These are phyloP conservation scores for Argynnis bischoffii DNA, from an alignment of 2,888 invertebrate species.

Conservation along the genomic window DNA sequence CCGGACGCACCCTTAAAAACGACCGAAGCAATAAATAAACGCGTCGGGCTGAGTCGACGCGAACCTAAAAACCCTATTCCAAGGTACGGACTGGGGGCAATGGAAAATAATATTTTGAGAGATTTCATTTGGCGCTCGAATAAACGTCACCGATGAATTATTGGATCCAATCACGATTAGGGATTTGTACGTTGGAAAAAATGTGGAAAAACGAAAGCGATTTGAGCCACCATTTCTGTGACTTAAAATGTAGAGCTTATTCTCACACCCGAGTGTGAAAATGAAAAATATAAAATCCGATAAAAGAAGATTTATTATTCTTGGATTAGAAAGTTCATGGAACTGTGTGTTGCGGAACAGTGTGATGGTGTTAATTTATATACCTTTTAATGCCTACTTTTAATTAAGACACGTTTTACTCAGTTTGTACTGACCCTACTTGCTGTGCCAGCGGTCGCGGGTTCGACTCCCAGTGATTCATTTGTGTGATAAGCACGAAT, in stretches of 20 bases:
- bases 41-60: conserved; percentile 24
- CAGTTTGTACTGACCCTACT: too few relatives aligned
- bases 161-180: conserved; percentile 34
- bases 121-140: conserved; percentile 29
- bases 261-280: not conserved
- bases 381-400: too few relatives aligned
- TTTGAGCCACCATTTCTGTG: conserved; percentile 15
- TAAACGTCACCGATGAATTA: conserved; percentile 35
- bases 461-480: too few relatives aligned
- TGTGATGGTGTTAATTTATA: too few relatives aligned
- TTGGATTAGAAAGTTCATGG: not conserved
- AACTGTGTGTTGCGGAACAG: too few relatives aligned
- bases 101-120: conserved; percentile 35
- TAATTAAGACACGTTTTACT: too few relatives aligned
- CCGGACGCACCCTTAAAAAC: conserved; percentile 17
- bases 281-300: conserved; percentile 2
- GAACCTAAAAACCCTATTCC: conserved; percentile 26
- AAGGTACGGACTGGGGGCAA: conserved; percentile 11
- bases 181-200: conserved; percentile 30
- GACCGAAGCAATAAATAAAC: conserved; percentile 24
- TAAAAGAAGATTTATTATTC: conserved; percentile 1
- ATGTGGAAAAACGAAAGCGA: conserved; percentile 13
- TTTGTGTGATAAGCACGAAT: too few relatives aligned
- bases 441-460: too few relatives aligned
- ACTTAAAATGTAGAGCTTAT: conserved; percentile 1